A percentile compares a stretch with the other conserved stretches of the same genome.
phyloP scores from a whole-genome alignment of 2,888 invertebrate genomes.

The Rosalia funebris region DNA sequence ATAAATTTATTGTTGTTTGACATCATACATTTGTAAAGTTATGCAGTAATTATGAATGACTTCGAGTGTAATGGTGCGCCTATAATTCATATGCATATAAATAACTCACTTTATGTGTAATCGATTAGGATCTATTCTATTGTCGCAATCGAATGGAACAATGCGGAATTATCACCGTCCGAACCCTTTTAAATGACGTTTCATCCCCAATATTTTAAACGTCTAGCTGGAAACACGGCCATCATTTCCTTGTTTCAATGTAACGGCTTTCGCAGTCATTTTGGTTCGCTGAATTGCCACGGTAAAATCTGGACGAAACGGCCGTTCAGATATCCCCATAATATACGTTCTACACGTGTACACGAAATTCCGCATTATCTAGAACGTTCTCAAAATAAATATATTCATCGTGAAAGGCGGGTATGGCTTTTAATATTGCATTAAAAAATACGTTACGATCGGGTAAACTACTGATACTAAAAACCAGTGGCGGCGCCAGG shows the following conservation, averaged over 20 bases:
- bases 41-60: conserved; percentile 50
- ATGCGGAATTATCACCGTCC: conserved; percentile 25
- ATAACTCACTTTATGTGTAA: conserved; percentile 43
- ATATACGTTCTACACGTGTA: not conserved
- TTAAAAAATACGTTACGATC: too few species aligned
- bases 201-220: conserved; percentile 19
- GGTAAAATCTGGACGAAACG: not conserved
- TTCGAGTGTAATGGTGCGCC: conserved; percentile 48
- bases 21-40: conserved; percentile 53
- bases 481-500: too few species aligned
- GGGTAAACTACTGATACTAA: too few species aligned
- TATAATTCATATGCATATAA: conserved; percentile 49
- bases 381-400: too few species aligned
- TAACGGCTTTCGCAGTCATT: conserved; percentile 2
- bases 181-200: conserved; percentile 24
- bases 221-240: conserved; percentile 16
- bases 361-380: not conserved
- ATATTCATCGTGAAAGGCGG: too few species aligned
- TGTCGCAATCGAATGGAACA: conserved; percentile 38
- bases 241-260: conserved; percentile 20
- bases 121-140: conserved; percentile 28
- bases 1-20: conserved; percentile 52
- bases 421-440: too few species aligned
- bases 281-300: conserved; percentile 3
- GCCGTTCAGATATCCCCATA: not conserved